Base-by-base conservation (phyloP, 2,797 vertebrate species). In the Myotis vivesi region DNA sequence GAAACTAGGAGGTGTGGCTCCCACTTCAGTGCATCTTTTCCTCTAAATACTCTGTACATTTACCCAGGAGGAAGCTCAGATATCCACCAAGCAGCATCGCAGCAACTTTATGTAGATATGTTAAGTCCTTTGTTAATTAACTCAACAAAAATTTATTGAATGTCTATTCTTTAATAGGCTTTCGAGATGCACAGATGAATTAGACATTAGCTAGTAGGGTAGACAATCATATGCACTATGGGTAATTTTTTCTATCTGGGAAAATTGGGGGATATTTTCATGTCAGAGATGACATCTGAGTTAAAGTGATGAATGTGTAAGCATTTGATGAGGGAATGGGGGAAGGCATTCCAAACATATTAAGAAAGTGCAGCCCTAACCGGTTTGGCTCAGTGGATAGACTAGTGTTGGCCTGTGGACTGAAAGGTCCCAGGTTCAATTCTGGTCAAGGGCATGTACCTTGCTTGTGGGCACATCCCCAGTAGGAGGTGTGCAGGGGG, bases 261-360 rank as follows among this genome's bases (percentile, higher is more conserved):
- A 93, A 95, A 51, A 51, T 13, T 82, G 64, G 41, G 44, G 41
- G 23, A 55, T 68, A 62, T 62, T 92, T 96, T 94, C 71, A 44
- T 44, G 44, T 69, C 44, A 49, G 57, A 88, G 75, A 86, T 83
- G 30, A 85, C 71, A n/a, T 86, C 19, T n/a, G 73, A 95, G 49
- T 79, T 92, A 81, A 83, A 92, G 15, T 38, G 36, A 91, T 85
- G 38, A 91, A 68, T 84, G n/a, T 15, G 5, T 68, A 91, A 13
- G 77, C 81, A 53, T 86, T 85, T 88, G 64, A 76, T 76, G 38
- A 92, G 81, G 9, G 17, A 71, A 86, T 41, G 53, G 25, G 6
- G 30, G 20, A 64, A 51, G 5, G 55, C 41, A 86, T 89, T 72
- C 15, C 55, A 68, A 64, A 9, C 51, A 49, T 68, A 55, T 59